phyloP scores from a whole-genome alignment of 2,888 invertebrate genomes.

The Anagyrus pseudococci region DNA sequence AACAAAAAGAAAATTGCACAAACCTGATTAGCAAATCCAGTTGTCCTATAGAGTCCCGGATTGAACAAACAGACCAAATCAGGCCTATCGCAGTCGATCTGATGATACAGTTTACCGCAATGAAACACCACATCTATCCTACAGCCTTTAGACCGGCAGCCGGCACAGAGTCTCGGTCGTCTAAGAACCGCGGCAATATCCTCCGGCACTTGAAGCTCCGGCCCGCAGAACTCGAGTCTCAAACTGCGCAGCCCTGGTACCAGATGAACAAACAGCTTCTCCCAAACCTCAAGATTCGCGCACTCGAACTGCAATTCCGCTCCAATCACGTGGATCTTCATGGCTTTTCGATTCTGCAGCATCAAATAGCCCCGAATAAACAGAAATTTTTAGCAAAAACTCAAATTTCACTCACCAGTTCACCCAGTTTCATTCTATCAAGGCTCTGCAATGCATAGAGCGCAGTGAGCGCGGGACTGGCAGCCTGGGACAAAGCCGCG shows the following conservation, averaged over 20 bases:
- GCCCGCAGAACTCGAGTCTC: constrained; percentile 70
- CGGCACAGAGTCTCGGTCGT: constrained; percentile 59
- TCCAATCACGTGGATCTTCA: constrained; percentile 66
- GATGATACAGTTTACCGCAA: constrained; percentile 57
- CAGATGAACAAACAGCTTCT: constrained; percentile 73
- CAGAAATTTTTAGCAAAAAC: background rate
- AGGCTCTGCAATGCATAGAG: constrained; percentile 65
- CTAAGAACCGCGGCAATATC: constrained; percentile 67
- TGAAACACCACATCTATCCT: constrained; percentile 48
- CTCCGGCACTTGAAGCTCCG: constrained; percentile 68
- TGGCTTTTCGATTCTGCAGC: background rate
- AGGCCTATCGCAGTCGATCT: constrained; percentile 52
- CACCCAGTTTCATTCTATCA: background rate
- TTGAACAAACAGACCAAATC: constrained; percentile 74
- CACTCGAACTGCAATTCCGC: constrained; percentile 79
- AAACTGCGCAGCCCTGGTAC: constrained; percentile 66
- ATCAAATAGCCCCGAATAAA: too few relatives aligned
- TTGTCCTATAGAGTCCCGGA: constrained; percentile 73
- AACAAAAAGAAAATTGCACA: background rate
- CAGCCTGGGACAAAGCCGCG: constrained; percentile 70
- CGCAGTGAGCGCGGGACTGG: constrained; percentile 72
- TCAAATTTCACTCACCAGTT: background rate
- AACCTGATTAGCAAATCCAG: constrained; percentile 65
- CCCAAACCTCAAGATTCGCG: constrained; percentile 74
- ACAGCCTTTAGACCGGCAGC: constrained; percentile 45